These are phyloP conservation scores for Acanthosepion esculentum DNA, from an alignment of 2,888 invertebrate genomes.

Conservation along the genomic window DNA sequence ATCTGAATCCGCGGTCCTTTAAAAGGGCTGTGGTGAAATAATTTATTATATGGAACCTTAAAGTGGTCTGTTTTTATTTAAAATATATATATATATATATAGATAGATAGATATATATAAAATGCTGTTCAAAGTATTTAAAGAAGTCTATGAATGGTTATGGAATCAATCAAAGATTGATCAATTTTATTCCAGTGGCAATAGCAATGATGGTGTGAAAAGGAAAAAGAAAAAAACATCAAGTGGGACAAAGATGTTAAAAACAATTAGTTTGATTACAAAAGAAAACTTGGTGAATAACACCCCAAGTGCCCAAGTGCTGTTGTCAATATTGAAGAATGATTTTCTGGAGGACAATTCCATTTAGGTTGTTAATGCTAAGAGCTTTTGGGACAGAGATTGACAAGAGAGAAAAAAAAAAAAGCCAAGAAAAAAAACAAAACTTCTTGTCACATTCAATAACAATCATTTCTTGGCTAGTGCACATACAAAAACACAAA, in stretches of 20 bases:
- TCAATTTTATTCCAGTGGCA: not conserved
- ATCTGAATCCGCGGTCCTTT: too few species aligned
- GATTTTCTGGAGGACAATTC: slow-evolving; percentile 33
- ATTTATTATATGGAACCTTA: too few species aligned
- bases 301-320: not conserved
- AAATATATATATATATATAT: too few species aligned
- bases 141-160: not conserved
- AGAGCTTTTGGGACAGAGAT: slow-evolving; percentile 8
- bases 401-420: not conserved
- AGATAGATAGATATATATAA: too few species aligned
- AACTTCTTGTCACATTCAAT: not conserved
- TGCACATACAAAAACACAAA: not conserved
- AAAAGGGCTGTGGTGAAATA: too few species aligned
- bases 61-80: too few species aligned
- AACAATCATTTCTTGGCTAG: slow-evolving; percentile 5
- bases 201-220: not conserved
- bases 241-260: not conserved
- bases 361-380: slow-evolving; percentile 33
- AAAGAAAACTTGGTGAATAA: not conserved
- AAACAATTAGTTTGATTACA: slow-evolving; percentile 33
- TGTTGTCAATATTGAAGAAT: slow-evolving; percentile 33
- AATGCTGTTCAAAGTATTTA: not conserved
- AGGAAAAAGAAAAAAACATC: not conserved
- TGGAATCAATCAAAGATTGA: not conserved
- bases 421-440: not conserved